Percentiles rank a stretch among this genome's conserved stretches.
Conservation (phyloP, 2,113 vertebrate genomes). For the Cephalopholis sonnerati region DNA sequence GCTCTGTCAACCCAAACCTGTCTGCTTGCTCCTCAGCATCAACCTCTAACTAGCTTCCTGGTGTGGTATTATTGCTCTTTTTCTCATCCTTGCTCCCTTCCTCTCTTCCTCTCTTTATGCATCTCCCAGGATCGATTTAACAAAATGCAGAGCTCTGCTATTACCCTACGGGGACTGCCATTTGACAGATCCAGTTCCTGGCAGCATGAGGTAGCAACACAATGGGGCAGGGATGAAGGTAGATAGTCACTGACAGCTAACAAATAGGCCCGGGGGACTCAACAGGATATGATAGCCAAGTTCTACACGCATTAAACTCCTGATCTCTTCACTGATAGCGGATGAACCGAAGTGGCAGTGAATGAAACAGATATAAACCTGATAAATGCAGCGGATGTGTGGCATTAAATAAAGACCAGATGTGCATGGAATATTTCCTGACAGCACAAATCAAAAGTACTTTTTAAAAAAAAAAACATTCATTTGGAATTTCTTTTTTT, state of each 20-base stretch:
- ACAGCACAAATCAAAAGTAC: constrained; percentile 10
- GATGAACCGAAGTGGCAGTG: constrained; percentile 48
- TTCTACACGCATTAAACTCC: constrained; percentile 62
- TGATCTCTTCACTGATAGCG: constrained; percentile 68
- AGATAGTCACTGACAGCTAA: constrained; percentile 79
- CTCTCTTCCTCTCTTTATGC: constrained; percentile 60
- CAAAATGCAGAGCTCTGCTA: constrained; percentile 74
- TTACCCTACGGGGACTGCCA: constrained; percentile 70
- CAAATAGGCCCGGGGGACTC: constrained; percentile 72
- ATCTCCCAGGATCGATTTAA: constrained; percentile 72
- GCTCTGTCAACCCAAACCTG: constrained; percentile 30
- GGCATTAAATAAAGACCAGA: constrained; percentile 22
- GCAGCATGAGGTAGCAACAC: constrained; percentile 68
- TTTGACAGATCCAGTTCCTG: constrained; percentile 75
- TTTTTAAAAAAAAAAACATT: background rate
- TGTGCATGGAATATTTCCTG: background rate
- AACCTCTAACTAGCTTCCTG: constrained; percentile 55
- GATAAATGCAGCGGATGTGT: constrained; percentile 37
- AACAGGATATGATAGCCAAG: constrained; percentile 61
- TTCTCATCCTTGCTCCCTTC: constrained; percentile 43
- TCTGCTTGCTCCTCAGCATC: constrained; percentile 37
- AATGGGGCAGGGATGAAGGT: constrained; percentile 66
- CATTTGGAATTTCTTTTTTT: background rate
- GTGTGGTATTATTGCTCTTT: constrained; percentile 48
- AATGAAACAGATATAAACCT: constrained; percentile 52